phyloP scores from a whole-genome alignment of 2,113 vertebrate genomes.

The Noturus placidus region DNA sequence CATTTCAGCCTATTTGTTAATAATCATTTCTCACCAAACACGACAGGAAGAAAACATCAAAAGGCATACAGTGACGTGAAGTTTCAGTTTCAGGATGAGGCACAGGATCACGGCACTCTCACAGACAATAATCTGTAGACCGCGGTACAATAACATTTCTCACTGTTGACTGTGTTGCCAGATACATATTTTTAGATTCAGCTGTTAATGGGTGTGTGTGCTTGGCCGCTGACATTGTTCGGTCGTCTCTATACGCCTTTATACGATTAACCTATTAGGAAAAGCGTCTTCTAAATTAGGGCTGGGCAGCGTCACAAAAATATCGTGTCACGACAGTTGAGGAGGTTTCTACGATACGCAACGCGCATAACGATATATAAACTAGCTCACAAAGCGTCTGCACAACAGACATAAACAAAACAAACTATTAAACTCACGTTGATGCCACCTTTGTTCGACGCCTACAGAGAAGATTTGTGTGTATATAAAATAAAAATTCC shows the following conservation, averaged over 20 bases:
- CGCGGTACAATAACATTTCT: not conserved
- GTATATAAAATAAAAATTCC: not conserved
- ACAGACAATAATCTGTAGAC: not conserved
- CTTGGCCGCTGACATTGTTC: not conserved
- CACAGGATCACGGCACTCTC: not conserved
- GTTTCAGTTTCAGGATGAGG: constrained; percentile 1
- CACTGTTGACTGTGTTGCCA: not conserved
- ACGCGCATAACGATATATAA: no score
- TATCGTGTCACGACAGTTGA: no score
- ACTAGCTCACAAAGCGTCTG: no score
- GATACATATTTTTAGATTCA: not conserved
- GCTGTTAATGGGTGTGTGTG: not conserved
- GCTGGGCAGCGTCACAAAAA: no score
- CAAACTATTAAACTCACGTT: no score
- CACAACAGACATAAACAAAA: no score
- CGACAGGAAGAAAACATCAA: not conserved
- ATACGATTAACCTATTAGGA: not conserved
- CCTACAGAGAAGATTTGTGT: no score
- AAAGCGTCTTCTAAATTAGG: not conserved
- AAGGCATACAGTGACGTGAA: not conserved
- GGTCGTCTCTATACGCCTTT: not conserved
- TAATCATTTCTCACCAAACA: not conserved
- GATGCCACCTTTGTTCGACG: no score
- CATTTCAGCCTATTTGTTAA: not conserved
- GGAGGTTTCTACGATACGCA: no score